Evolutionary conservation across 2,113 vertebrate species (phyloP).

Genomic region (Seriola dumerili): DNA sequence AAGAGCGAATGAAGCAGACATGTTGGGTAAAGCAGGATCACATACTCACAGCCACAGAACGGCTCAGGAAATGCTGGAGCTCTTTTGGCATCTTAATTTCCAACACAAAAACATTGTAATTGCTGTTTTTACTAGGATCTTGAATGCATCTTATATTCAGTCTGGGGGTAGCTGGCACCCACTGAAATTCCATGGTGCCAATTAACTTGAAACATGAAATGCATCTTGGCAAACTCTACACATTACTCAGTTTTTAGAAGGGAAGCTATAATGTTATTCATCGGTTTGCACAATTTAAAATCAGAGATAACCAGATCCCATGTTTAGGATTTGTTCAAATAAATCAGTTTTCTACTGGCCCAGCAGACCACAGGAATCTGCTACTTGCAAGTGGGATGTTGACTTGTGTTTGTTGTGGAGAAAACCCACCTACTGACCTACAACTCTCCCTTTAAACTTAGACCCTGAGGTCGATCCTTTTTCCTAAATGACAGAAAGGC

Average conservation of each 20-base stretch:
- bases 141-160: slow-evolving; percentile 53
- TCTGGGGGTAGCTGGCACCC: slow-evolving; percentile 46
- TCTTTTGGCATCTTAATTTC: slow-evolving; percentile 55
- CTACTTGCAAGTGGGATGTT: slow-evolving; percentile 16
- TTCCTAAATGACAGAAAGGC: slow-evolving; percentile 66
- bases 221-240: slow-evolving; percentile 21
- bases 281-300: slow-evolving; percentile 32
- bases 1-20: neutral
- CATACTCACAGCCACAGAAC: slow-evolving; percentile 54
- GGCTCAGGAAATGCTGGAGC: slow-evolving; percentile 59
- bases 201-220: slow-evolving; percentile 57
- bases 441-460: neutral
- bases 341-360: slow-evolving; percentile 7
- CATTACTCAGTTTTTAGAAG: slow-evolving; percentile 18
- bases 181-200: slow-evolving; percentile 57
- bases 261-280: slow-evolving; percentile 23
- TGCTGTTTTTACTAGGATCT: slow-evolving; percentile 63
- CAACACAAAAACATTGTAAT: slow-evolving; percentile 65
- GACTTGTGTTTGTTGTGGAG: slow-evolving; percentile 23
- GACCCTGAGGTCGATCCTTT: neutral
- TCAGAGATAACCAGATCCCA: slow-evolving; percentile 31
- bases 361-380: slow-evolving; percentile 12
- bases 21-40: slow-evolving; percentile 21
- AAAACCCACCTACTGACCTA: slow-evolving; percentile 20
- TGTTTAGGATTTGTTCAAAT: slow-evolving; percentile 40